phyloP scores from a whole-genome alignment of 2,888 invertebrate genomes.

The Clepsis dumicolana region DNA sequence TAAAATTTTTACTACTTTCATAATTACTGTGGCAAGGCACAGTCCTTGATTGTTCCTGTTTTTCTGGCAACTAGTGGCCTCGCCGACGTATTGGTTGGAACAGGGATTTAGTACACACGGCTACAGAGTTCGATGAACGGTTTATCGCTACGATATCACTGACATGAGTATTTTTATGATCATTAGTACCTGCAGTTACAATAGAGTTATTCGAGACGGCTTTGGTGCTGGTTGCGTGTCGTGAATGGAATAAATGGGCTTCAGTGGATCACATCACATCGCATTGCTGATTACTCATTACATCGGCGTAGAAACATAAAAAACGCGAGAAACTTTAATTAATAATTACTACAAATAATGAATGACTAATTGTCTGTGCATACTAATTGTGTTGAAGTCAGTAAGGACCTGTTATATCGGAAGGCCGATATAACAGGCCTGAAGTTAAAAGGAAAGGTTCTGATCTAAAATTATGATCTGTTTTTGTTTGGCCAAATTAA shows the following conservation, averaged over 20 bases:
- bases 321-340: neutral
- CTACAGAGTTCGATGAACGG: conserved; percentile 31
- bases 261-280: conserved; percentile 44
- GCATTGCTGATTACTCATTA: conserved; percentile 36
- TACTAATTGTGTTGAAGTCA: neutral
- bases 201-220: conserved; percentile 32
- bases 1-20: too few species aligned
- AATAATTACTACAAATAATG: neutral
- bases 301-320: neutral
- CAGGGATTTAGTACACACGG: conserved; percentile 33
- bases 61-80: neutral
- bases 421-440: too few species aligned
- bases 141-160: conserved; percentile 39
- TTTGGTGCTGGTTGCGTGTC: conserved; percentile 20
- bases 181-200: conserved; percentile 37
- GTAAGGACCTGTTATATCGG: too few species aligned
- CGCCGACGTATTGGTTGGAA: neutral
- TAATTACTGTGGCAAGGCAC: too few species aligned
- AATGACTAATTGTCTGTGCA: neutral
- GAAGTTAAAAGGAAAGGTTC: too few species aligned
- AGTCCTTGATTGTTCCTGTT: too few species aligned
- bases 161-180: conserved; percentile 39
- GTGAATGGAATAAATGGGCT: conserved; percentile 38
- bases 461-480: too few species aligned
- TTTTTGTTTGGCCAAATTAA: too few species aligned